Conservation (phyloP, 2,888 invertebrate genomes). For the Lithophane ornitopus region DNA sequence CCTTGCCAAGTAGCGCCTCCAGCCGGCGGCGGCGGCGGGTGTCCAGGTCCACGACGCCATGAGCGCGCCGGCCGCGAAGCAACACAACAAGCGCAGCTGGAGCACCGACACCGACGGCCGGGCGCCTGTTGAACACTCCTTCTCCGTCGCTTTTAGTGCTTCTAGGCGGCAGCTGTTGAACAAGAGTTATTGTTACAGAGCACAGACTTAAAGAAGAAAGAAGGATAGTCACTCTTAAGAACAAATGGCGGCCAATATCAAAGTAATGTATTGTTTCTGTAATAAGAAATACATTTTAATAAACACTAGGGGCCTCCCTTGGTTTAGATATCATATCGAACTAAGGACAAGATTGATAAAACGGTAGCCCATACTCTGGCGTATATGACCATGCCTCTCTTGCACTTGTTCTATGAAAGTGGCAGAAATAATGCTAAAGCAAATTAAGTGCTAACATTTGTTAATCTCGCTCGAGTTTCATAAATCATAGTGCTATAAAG, state of each 20-base stretch:
- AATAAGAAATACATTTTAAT: not conserved
- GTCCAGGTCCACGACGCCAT: conserved; percentile 99
- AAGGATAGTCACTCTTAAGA: not conserved
- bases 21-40: conserved; percentile 94
- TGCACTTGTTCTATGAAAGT: not conserved
- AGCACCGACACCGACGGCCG: conserved; percentile 96
- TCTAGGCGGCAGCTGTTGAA: conserved; percentile 81
- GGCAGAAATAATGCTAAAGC: not conserved
- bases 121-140: conserved; percentile 92
- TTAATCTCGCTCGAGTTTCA: not conserved
- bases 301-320: not conserved
- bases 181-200: not conserved
- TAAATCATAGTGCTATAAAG: not conserved
- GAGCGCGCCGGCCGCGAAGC: conserved; percentile 96
- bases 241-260: not conserved
- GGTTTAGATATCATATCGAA: not conserved
- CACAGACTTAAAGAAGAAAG: not conserved
- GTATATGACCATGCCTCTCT: too few relatives aligned
- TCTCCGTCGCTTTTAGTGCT: conserved; percentile 71
- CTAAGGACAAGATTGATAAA: not conserved
- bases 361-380: too few relatives aligned
- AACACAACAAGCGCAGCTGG: conserved; percentile 95
- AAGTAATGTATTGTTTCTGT: not conserved
- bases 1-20: conserved; percentile 96
- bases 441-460: not conserved